Base-by-base conservation (phyloP, 2,888 invertebrate genomes). In the Cancer borealis region DNA sequence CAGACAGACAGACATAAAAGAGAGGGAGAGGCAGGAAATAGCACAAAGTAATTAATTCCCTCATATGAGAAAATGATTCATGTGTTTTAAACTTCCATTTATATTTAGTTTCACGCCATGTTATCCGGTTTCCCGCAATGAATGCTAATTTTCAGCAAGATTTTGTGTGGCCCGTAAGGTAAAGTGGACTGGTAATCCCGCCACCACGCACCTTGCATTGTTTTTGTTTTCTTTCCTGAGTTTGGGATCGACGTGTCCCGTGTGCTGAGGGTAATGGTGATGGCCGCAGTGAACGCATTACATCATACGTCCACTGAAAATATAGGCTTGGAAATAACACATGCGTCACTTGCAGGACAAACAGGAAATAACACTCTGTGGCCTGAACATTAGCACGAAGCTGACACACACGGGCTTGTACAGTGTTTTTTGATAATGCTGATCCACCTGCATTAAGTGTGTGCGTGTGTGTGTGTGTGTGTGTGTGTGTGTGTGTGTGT, bases 401-500 rank as follows among this genome's bases (percentile, higher is more conserved):
- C 60, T 60, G 60, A 60, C 60, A 60, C 49, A 6, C 60, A 21
- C 1, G 60, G 21, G 3, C 60, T 60, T 60, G 21, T 60, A 60
- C 60, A 21, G 60, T 60, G 21, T 60, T 60, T 60, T 21, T 60
- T 5, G 39, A 39, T 39, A 60, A 60, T 60, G 60, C 60, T 60
- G 21, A 60, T 10, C 12, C 60, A 60, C 2, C 60, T 60, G 60
- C 17, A 17, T 17, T 14, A 21, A 21, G 60, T 60, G 60, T 60
- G 60, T 60, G 39, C 26, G 84, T 84, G 39, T 84, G 84, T 84
- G 84, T 84, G 84, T 84, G 84, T 88, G 21, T 45, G 88, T 88
- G 88, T 30, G 39, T 88, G 88, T 88, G 88, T 88, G 88, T 88
- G n/a, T 84, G 84, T 84, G 84, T 84, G 26, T 84, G 84, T 84